phyloP scores from a whole-genome alignment of 2,797 vertebrate species.

The Chiroxiphia lanceolata region DNA sequence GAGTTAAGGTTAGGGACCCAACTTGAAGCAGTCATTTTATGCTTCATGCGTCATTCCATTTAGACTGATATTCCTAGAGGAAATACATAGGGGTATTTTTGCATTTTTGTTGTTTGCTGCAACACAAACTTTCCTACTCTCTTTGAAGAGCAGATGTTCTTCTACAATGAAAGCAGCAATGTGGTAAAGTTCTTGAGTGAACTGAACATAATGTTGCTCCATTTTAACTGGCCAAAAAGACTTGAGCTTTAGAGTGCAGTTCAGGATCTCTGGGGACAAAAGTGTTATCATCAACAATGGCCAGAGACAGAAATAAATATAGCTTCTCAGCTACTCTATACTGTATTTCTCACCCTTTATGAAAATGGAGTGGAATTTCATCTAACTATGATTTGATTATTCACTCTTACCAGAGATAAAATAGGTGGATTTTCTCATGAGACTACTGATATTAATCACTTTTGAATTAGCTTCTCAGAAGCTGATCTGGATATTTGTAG shows the following conservation, averaged over 20 bases:
- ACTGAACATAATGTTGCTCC: neutral
- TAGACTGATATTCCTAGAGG: neutral
- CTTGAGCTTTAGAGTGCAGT: neutral
- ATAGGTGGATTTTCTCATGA: neutral
- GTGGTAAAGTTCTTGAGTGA: neutral
- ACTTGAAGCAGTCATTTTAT: neutral
- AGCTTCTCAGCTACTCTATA: neutral
- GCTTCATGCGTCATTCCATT: accelerated
- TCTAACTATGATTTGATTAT: neutral
- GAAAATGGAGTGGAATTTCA: neutral
- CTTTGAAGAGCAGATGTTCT: neutral
- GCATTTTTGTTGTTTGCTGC: neutral
- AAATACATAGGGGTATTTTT: neutral
- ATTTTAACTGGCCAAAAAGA: neutral
- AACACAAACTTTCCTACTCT: neutral
- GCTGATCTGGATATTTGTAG: neutral
- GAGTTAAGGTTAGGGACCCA: neutral
- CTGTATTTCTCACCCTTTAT: neutral
- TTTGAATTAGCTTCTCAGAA: neutral
- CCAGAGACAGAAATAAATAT: neutral
- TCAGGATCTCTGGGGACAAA: neutral
- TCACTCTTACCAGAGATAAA: neutral
- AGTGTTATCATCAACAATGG: accelerated
- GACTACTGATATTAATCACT: neutral
- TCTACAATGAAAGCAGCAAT: neutral